phyloP scores from a whole-genome alignment of 2,113 vertebrate genomes.

The Myotis lucifugus region DNA sequence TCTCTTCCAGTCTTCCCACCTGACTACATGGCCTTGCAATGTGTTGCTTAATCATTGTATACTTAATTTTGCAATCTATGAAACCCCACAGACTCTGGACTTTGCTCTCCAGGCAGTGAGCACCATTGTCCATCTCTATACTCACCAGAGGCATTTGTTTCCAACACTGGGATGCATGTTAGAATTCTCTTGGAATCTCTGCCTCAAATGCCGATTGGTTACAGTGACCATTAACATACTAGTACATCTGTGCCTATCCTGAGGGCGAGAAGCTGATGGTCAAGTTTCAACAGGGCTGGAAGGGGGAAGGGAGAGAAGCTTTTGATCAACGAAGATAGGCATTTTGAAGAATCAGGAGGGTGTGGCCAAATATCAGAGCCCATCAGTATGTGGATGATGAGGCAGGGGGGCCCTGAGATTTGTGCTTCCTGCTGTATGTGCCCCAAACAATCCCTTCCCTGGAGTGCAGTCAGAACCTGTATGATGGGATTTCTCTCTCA shows the following conservation, averaged over 20 bases:
- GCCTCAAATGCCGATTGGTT: not conserved
- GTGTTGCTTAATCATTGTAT: too few relatives aligned
- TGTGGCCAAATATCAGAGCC: too few relatives aligned
- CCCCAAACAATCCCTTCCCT: not conserved
- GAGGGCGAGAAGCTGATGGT: not conserved
- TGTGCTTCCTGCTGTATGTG: accelerated
- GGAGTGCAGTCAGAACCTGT: not conserved
- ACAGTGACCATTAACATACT: not conserved
- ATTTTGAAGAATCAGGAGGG: not conserved
- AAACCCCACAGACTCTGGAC: not conserved
- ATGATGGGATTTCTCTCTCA: accelerated
- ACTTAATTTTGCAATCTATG: not conserved
- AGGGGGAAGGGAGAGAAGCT: not conserved
- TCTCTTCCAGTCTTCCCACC: not conserved
- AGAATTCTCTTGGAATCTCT: not conserved
- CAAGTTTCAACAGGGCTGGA: not conserved
- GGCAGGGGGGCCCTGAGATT: too few relatives aligned
- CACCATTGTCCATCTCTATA: accelerated
- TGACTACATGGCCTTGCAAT: not conserved
- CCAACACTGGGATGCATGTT: not conserved
- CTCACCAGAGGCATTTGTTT: not conserved
- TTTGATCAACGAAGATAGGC: not conserved
- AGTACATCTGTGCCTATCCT: too few relatives aligned
- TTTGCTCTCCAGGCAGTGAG: accelerated
- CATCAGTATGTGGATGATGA: accelerated